Percentiles rank a stretch among this genome's conserved stretches.
These are phyloP conservation scores for Anoncus sp. DNA, from an alignment of 2,888 invertebrate species.

Conservation along the genomic window DNA sequence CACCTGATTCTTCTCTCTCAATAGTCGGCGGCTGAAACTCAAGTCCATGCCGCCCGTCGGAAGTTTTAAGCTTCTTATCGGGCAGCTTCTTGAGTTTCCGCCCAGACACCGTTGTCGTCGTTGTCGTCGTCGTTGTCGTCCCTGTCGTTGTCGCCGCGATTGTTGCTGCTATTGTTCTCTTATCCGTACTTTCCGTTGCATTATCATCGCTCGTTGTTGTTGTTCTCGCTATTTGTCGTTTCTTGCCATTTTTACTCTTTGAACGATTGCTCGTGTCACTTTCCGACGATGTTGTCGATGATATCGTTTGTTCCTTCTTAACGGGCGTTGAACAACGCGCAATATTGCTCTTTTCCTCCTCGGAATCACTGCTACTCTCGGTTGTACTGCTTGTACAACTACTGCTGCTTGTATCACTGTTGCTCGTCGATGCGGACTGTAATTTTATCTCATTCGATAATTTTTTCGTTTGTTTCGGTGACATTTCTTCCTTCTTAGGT, in stretches of 20 bases:
- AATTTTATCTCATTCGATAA: slow-evolving; percentile 68
- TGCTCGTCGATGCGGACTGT: slow-evolving; percentile 84
- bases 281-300: slow-evolving; percentile 78
- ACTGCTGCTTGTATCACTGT: slow-evolving; percentile 85
- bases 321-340: slow-evolving; percentile 45
- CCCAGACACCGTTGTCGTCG: slow-evolving; percentile 72
- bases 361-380: slow-evolving; percentile 80
- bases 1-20: slow-evolving; percentile 90
- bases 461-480: slow-evolving; percentile 57
- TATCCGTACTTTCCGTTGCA: slow-evolving; percentile 64
- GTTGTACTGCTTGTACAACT: slow-evolving; percentile 83
- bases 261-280: slow-evolving; percentile 77
- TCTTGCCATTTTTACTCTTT: slow-evolving; percentile 66
- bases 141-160: slow-evolving; percentile 67
- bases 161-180: slow-evolving; percentile 68
- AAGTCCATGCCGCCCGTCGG: slow-evolving; percentile 91
- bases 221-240: slow-evolving; percentile 62
- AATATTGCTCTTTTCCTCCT: slow-evolving; percentile 76
- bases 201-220: slow-evolving; percentile 58
- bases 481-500: slow-evolving; percentile 59
- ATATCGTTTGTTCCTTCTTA: slow-evolving; percentile 76
- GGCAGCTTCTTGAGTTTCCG: slow-evolving; percentile 88
- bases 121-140: slow-evolving; percentile 75
- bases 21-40: slow-evolving; percentile 89
- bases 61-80: slow-evolving; percentile 93